A percentile compares a stretch with the other conserved stretches of the same genome.
phyloP scores from a whole-genome alignment of 2,888 invertebrate species.

The Phanerotoma sp. region DNA sequence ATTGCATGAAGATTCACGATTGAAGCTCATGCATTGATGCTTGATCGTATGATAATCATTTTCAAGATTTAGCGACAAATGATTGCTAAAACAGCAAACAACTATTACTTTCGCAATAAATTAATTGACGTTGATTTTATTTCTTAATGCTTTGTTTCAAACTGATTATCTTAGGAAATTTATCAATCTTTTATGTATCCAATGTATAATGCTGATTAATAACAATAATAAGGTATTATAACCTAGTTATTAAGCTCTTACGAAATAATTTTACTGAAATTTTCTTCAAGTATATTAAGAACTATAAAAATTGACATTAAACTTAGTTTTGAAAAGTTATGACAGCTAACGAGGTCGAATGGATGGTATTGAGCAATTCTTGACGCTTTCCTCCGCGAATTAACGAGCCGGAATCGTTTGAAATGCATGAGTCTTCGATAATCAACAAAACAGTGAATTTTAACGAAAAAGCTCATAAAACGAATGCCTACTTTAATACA shows the following conservation, averaged over 20 bases:
- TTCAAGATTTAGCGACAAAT: neutral
- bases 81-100: neutral
- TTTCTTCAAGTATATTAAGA: too few relatives aligned
- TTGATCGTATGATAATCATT: neutral
- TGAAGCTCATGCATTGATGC: slow-evolving; percentile 5
- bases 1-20: neutral
- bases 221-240: too few relatives aligned
- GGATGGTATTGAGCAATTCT: slow-evolving; percentile 13
- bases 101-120: neutral
- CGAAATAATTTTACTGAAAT: too few relatives aligned
- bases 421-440: slow-evolving; percentile 16
- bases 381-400: slow-evolving; percentile 30
- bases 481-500: neutral
- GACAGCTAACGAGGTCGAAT: slow-evolving; percentile 15
- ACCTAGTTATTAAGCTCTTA: too few relatives aligned
- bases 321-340: neutral
- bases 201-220: too few relatives aligned
- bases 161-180: too few relatives aligned
- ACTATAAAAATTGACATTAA: too few relatives aligned
- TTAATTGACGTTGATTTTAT: neutral
- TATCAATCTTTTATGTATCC: too few relatives aligned
- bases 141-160: neutral
- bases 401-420: slow-evolving; percentile 33
- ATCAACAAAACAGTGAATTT: slow-evolving; percentile 4
- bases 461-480: slow-evolving; percentile 2